Base-by-base conservation (phyloP, 2,888 invertebrate species). In the Conops quadrifasciatus region DNA sequence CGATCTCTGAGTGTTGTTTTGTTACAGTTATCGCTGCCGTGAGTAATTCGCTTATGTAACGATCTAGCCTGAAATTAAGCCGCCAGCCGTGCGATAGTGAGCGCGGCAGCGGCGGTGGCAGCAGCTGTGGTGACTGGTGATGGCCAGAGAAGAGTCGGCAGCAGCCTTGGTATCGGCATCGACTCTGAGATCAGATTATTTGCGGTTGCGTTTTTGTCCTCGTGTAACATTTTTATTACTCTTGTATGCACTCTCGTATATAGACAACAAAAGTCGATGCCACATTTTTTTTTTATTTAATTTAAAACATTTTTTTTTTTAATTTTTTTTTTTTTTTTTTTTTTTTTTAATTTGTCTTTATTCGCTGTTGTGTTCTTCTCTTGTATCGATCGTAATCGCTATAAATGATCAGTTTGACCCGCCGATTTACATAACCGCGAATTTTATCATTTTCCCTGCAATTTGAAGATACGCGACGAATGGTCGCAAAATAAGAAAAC, bases 31-130 rank as follows among this genome's bases (percentile, higher is more conserved):
- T 36, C 36, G 36, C 36, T 36, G 36, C 36, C 36, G 70, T 58
- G 70, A 64, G 63, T 76, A 72, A 75, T 76, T 76, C 72, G 73
- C 75, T 76, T 75, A 73, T 45, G 28, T 47, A 68, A 51, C 74
- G 75, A 74, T 76, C 75, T 74, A 76, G 76, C 71, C 74, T 73
- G 74, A 73, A 75, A 74, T 76, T 76, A 74, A 16, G 26, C 43
- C 53, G 45, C 49, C 36, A 68, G 68, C 30, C 30, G 62, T 62
- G 36, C 36, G 9, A 9, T 36, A 36, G 36, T 36, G 9, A 36
- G 36, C 5, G 36, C 36, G 9, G 9, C 36, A 36, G 9, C 36
- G 4, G 9, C 36, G 9, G 36, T 36, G 36, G 36, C 36, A 36
- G 9, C 36, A 36, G 9, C 36, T 36, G n/a, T n/a, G 4, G 36